Percentiles rank a stretch among this genome's conserved stretches.
Conservation (phyloP, 2,113 vertebrate genomes). For the Phalacrocorax carbo region DNA sequence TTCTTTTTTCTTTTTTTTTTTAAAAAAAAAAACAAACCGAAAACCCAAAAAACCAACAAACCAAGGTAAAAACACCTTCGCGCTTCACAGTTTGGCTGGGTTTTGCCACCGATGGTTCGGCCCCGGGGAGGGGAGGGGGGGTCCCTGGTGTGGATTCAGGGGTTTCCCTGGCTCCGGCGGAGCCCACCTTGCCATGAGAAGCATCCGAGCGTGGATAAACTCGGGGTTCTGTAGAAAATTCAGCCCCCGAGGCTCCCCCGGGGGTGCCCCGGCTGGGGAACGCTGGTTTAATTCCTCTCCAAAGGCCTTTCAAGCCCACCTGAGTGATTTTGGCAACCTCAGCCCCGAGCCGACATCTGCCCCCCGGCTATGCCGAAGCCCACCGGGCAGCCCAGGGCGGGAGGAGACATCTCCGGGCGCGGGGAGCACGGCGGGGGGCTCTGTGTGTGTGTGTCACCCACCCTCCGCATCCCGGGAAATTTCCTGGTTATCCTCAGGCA, state of each 20-base stretch:
- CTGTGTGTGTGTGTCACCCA: neutral
- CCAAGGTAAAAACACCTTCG: neutral
- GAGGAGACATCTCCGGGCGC: neutral
- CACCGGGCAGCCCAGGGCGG: neutral
- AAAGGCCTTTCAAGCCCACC: neutral
- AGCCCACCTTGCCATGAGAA: neutral
- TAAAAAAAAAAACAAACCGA: neutral
- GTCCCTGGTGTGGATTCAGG: neutral
- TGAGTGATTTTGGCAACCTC: neutral
- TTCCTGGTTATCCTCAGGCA: neutral
- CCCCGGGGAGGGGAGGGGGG: no score
- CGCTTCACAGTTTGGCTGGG: neutral
- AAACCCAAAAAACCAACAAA: no score
- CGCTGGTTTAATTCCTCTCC: neutral
- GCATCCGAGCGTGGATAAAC: neutral
- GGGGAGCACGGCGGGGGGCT: neutral
- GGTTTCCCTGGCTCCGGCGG: neutral
- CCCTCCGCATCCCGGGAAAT: neutral
- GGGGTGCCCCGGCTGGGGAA: neutral
- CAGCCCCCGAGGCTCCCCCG: neutral
- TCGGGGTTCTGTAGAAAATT: neutral
- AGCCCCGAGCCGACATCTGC: neutral
- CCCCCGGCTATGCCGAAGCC: neutral
- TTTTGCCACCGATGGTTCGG: neutral
- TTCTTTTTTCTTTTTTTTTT: neutral